Percentiles rank a stretch among this genome's conserved stretches.
Conservation (phyloP, 2,113 vertebrate species). For the Mixornis gularis region DNA sequence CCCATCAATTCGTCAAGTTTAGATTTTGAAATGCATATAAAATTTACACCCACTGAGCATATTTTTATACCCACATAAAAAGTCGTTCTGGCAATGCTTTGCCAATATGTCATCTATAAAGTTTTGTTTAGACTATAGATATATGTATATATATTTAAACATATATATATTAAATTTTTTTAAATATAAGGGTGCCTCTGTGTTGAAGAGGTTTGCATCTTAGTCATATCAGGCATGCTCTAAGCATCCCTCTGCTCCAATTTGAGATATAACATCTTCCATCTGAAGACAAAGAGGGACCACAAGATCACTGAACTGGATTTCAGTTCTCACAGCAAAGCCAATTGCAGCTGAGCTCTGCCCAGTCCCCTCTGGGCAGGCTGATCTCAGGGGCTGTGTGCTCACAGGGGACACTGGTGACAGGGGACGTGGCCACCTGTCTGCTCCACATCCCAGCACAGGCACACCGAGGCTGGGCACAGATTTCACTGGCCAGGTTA, state of each 20-base stretch:
- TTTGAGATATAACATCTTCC: neutral
- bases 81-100: constrained; percentile 65
- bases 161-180: neutral
- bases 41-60: constrained; percentile 65
- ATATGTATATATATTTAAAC: neutral
- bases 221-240: neutral
- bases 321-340: neutral
- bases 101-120: constrained; percentile 66
- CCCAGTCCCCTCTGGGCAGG: neutral
- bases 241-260: neutral
- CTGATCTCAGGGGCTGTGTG: neutral
- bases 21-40: constrained; percentile 67
- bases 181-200: neutral
- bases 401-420: neutral
- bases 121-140: constrained; percentile 57
- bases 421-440: neutral
- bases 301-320: neutral
- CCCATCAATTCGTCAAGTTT: constrained; percentile 63
- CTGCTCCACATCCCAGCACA: neutral
- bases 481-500: neutral
- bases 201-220: neutral
- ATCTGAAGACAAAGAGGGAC: neutral
- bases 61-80: constrained; percentile 71
- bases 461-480: neutral
- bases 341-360: neutral